These are phyloP conservation scores for Chelonia mydas DNA, from an alignment of 2,797 vertebrate species.

Conservation along the genomic window DNA sequence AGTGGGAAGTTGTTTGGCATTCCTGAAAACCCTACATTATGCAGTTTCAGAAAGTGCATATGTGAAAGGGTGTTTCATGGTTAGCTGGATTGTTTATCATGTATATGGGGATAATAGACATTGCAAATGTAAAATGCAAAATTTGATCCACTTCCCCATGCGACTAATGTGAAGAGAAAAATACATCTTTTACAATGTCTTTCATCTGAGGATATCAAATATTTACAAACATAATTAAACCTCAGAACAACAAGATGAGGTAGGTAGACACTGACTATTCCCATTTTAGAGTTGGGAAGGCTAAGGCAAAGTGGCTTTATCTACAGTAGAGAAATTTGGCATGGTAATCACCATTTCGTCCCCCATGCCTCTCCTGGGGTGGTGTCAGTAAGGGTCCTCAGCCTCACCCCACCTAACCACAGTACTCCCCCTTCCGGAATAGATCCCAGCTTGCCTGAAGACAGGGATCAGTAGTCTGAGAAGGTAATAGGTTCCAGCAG, in stretches of 20 bases:
- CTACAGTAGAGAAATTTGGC: background rate
- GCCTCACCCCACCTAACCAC: background rate
- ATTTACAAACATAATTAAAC: background rate
- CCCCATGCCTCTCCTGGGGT: background rate
- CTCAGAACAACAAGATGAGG: background rate
- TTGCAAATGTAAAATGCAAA: background rate
- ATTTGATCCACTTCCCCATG: background rate
- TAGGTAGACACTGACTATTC: background rate
- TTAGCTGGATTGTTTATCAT: background rate
- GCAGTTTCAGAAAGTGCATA: background rate
- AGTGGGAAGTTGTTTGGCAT: background rate
- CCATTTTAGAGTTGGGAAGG: background rate
- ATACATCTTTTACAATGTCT: too few species aligned
- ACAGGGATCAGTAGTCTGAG: background rate
- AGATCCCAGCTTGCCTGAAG: background rate
- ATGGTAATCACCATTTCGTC: background rate
- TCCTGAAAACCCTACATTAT: background rate
- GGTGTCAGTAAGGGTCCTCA: background rate
- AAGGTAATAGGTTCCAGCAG: background rate
- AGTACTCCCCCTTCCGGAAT: background rate
- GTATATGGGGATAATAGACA: background rate
- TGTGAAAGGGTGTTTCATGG: background rate
- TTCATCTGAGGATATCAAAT: background rate
- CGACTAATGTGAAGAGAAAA: background rate
- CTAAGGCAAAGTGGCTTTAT: background rate